Evolutionary conservation across 2,113 vertebrate genomes (phyloP).

Genomic region (Indicator indicator): DNA sequence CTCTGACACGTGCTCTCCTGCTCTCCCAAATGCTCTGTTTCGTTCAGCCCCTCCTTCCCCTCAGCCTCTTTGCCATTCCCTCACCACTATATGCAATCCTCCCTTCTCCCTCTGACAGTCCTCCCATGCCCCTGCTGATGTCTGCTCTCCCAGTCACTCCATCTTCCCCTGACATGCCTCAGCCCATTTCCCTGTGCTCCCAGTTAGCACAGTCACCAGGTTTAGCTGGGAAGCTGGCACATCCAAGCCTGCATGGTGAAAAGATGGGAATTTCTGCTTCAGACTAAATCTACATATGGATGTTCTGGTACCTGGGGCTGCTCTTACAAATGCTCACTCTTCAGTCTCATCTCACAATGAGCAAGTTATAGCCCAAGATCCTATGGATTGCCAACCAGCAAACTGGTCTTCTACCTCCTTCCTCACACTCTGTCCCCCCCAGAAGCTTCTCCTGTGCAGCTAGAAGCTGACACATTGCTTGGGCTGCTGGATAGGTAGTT

Average conservation of each 20-base stretch:
- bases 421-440: neutral
- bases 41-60: neutral
- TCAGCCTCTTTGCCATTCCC: neutral
- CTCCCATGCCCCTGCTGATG: neutral
- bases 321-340: neutral
- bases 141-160: neutral
- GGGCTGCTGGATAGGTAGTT: neutral
- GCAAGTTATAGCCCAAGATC: neutral
- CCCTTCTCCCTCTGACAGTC: accelerated
- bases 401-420: neutral
- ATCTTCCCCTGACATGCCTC: neutral
- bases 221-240: neutral
- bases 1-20: neutral
- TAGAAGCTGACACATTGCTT: neutral
- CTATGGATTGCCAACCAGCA: neutral
- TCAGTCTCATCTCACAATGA: neutral
- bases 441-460: neutral
- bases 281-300: neutral
- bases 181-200: slow-evolving; percentile 28
- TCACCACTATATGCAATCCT: neutral
- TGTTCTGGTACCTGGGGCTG: neutral
- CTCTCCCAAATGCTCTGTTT: slow-evolving; percentile 10
- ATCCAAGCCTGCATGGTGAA: neutral
- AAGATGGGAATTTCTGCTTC: slow-evolving; percentile 7
- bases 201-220: slow-evolving; percentile 5